Conservation (phyloP, 2,888 invertebrate genomes). For the Drosophila mettleri region DNA sequence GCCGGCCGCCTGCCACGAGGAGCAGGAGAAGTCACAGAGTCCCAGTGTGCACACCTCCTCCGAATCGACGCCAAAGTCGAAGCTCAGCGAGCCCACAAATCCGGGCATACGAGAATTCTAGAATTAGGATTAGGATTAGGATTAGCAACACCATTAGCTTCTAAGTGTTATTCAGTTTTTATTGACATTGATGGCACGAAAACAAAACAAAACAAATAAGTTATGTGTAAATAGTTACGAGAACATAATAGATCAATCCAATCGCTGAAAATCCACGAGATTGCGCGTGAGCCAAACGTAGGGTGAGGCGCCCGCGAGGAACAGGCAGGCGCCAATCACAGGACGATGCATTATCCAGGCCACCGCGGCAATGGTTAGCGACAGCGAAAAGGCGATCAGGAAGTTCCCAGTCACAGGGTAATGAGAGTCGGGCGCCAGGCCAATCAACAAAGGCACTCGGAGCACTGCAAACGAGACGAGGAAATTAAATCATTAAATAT, state of each 20-base stretch:
- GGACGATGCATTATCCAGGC: conserved; percentile 87
- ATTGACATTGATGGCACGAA: conserved; percentile 28
- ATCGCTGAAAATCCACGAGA: conserved; percentile 70
- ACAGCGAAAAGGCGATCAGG: conserved; percentile 85
- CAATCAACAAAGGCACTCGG: conserved; percentile 76
- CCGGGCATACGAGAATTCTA: conserved; percentile 57
- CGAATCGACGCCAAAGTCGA: conserved; percentile 64
- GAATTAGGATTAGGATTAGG: conserved; percentile 3
- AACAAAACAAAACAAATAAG: conserved; percentile 37
- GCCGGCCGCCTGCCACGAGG: conserved; percentile 59
- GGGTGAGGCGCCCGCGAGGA: conserved; percentile 86
- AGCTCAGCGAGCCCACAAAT: conserved; percentile 30
- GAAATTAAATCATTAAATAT: conserved; percentile 8
- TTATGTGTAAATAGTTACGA: conserved; percentile 43
- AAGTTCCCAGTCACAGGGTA: conserved; percentile 85
- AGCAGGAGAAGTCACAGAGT: conserved; percentile 80
- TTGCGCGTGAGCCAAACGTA: conserved; percentile 86
- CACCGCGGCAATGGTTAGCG: conserved; percentile 86
- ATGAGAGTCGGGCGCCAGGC: conserved; percentile 84
- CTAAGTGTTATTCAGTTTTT: conserved; percentile 74
- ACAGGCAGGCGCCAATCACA: conserved; percentile 86
- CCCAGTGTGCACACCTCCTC: conserved; percentile 78
- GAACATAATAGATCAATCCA: conserved; percentile 51
- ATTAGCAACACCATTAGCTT: conserved; percentile 1
- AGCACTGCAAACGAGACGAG: conserved; percentile 69